A percentile compares a stretch with the other conserved stretches of the same genome.
Conservation (phyloP, 2,888 invertebrate genomes). For the Chrysolina americana region DNA sequence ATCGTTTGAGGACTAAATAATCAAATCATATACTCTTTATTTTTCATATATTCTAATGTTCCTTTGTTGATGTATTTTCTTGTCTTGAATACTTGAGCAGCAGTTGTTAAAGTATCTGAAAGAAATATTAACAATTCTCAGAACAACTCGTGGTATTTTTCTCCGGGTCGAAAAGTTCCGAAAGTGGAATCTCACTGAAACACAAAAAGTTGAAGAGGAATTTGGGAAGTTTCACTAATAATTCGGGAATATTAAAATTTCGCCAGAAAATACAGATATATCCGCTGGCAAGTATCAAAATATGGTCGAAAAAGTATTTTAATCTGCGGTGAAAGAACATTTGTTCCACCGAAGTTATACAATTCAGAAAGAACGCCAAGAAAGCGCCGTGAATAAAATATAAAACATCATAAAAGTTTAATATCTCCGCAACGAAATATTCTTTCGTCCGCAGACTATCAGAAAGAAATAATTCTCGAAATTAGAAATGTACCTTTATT, state of each 20-base stretch:
- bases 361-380: constrained; percentile 54
- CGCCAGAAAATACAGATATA: constrained; percentile 38
- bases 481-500: constrained; percentile 62
- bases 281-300: constrained; percentile 44
- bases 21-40: too few species aligned
- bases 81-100: background rate
- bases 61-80: too few species aligned
- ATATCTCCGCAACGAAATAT: constrained; percentile 59
- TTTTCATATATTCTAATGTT: too few species aligned
- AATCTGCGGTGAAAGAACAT: constrained; percentile 57
- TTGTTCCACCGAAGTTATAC: constrained; percentile 61
- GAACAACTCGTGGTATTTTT: background rate
- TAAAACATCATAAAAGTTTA: constrained; percentile 62
- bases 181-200: constrained; percentile 4
- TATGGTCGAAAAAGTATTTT: constrained; percentile 58
- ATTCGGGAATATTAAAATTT: constrained; percentile 42
- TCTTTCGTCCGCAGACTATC: constrained; percentile 49
- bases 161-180: background rate
- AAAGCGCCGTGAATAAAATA: constrained; percentile 59
- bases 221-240: constrained; percentile 43
- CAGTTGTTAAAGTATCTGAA: background rate
- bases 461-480: constrained; percentile 59
- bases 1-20: too few species aligned
- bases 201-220: constrained; percentile 23
- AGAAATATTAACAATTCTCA: background rate